Conservation (phyloP, 2,113 vertebrate species). For the Ciconia boyciana region DNA sequence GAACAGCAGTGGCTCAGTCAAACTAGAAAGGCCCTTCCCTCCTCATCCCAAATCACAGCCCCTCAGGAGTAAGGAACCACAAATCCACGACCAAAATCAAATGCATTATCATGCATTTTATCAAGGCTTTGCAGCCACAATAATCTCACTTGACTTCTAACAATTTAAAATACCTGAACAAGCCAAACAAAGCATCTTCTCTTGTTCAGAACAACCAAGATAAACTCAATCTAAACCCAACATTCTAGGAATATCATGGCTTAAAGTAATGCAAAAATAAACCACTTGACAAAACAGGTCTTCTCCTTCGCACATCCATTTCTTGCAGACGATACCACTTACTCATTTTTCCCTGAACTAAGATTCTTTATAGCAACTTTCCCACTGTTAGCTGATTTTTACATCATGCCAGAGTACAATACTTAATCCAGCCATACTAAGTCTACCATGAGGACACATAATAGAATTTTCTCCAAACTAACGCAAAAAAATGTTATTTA, state of each 20-base stretch:
- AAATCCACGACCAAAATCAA: neutral
- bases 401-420: neutral
- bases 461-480: neutral
- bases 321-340: neutral
- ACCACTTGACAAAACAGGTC: neutral
- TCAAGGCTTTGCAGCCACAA: neutral
- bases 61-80: neutral
- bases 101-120: neutral
- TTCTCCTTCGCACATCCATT: neutral
- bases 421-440: neutral
- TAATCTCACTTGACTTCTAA: neutral
- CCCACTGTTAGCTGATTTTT: neutral
- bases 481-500: neutral
- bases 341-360: neutral
- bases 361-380: neutral
- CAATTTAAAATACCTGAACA: neutral
- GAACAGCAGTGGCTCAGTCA: neutral
- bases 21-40: neutral
- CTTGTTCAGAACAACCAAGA: neutral
- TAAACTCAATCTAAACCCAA: neutral
- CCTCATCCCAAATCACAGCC: neutral
- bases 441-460: neutral
- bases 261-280: neutral
- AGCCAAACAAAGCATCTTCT: neutral
- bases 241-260: neutral